A percentile compares a stretch with the other conserved stretches of the same genome.
Conservation (phyloP, 2,113 vertebrate genomes). For the Hemicordylus capensis region DNA sequence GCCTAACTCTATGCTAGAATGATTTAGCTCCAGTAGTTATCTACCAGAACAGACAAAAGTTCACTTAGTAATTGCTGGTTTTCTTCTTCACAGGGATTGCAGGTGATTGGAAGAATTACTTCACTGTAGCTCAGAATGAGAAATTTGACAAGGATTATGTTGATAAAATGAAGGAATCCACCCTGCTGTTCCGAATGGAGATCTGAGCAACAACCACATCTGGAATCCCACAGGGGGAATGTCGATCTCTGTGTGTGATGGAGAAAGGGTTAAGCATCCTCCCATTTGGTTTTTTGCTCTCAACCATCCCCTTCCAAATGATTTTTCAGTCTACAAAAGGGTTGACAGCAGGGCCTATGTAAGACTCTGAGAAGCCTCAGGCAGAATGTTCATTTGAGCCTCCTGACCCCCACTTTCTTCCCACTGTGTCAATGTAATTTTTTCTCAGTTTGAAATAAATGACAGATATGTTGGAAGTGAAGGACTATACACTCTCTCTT, state of each 20-base stretch:
- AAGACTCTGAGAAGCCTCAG: too few relatives aligned
- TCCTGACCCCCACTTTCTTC: too few relatives aligned
- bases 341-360: too few relatives aligned
- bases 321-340: too few relatives aligned
- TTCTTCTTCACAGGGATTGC: conserved; percentile 52
- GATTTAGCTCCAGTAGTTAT: background rate
- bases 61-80: background rate
- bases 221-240: background rate
- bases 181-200: conserved; percentile 65
- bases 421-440: too few relatives aligned
- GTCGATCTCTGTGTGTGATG: background rate
- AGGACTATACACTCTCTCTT: too few relatives aligned
- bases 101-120: conserved; percentile 76
- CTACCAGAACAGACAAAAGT: background rate
- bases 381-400: too few relatives aligned
- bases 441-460: too few relatives aligned
- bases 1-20: background rate
- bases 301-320: too few relatives aligned
- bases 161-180: conserved; percentile 55
- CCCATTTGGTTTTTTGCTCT: background rate
- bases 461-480: too few relatives aligned
- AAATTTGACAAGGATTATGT: conserved; percentile 65
- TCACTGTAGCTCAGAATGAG: conserved; percentile 71
- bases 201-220: conserved; percentile 12
- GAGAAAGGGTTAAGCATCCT: background rate